Percentiles rank a stretch among this genome's conserved stretches.
phyloP scores from a whole-genome alignment of 2,888 invertebrate species.

The Selenia dentaria region DNA sequence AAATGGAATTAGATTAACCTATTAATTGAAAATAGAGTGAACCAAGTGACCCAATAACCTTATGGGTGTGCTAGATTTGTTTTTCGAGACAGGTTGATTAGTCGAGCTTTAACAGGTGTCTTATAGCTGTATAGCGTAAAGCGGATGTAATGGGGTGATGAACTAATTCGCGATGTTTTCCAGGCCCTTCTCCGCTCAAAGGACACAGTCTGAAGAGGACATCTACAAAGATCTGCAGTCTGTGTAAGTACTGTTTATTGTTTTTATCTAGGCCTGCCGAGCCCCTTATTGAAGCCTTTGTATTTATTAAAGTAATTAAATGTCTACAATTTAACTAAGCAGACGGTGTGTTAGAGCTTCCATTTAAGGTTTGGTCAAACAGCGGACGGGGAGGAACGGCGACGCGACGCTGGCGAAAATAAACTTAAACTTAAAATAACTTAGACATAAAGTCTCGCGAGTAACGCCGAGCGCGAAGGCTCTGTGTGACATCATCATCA shows the following conservation, averaged over 20 bases:
- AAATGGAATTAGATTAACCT: constrained; percentile 20
- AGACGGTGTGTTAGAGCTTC: too few relatives aligned
- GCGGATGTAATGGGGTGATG: neutral
- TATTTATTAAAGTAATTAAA: too few relatives aligned
- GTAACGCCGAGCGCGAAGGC: too few relatives aligned
- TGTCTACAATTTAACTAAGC: too few relatives aligned
- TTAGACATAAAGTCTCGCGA: too few relatives aligned
- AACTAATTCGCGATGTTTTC: constrained; percentile 50
- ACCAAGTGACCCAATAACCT: constrained; percentile 16
- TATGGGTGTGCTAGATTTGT: neutral
- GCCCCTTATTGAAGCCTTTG: too few relatives aligned
- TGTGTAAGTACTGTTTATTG: constrained; percentile 88
- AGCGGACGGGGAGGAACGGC: too few relatives aligned
- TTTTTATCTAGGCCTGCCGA: constrained; percentile 20
- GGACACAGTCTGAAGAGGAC: constrained; percentile 92
- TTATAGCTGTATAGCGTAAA: neutral
- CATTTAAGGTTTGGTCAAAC: too few relatives aligned
- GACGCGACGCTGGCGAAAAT: too few relatives aligned
- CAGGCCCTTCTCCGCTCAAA: constrained; percentile 93
- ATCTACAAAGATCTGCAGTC: constrained; percentile 93
- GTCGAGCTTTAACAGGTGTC: neutral
- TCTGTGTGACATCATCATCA: too few relatives aligned
- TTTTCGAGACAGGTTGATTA: neutral
- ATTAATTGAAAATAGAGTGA: constrained; percentile 9
- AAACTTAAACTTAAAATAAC: too few relatives aligned